These are phyloP conservation scores for Botia almorhae DNA, from an alignment of 2,797 vertebrate species.

Conservation along the genomic window DNA sequence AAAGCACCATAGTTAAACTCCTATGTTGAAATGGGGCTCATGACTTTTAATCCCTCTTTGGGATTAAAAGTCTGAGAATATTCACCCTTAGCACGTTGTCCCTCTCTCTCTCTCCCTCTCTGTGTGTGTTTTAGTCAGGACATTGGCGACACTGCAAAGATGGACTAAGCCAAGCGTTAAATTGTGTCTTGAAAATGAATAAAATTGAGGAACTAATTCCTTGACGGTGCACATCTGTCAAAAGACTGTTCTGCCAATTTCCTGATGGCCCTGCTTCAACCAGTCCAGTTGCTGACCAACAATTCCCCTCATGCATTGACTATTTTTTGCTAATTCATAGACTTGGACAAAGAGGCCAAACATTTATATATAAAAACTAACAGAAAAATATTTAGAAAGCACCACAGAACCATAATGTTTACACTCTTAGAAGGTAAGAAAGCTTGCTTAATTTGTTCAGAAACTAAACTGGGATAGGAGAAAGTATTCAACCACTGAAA, in stretches of 20 bases:
- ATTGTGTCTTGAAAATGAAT: conserved; percentile 84
- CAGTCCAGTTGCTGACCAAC: conserved; percentile 55
- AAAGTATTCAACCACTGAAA: no score
- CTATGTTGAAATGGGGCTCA: neutral
- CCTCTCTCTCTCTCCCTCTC: neutral
- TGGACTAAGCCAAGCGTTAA: conserved; percentile 81
- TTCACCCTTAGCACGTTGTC: conserved; percentile 54
- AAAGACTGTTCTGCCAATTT: conserved; percentile 33
- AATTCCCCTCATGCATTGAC: neutral
- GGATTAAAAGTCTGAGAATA: neutral
- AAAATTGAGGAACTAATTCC: conserved; percentile 80
- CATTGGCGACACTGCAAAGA: conserved; percentile 72
- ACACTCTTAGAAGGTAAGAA: no score
- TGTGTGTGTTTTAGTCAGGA: neutral
- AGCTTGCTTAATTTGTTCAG: no score
- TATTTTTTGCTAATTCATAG: neutral
- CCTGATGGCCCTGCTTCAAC: conserved; percentile 16
- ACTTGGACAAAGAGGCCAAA: neutral
- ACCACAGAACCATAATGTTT: no score
- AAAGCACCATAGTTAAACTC: neutral
- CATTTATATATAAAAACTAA: neutral
- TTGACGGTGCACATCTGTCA: conserved; percentile 73
- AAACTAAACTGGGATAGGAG: no score
- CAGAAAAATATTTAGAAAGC: no score
- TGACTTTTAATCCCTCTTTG: conserved; percentile 3